Evolutionary conservation across 2,888 invertebrate genomes (phyloP).

Genomic region (Copidosoma aretas): DNA sequence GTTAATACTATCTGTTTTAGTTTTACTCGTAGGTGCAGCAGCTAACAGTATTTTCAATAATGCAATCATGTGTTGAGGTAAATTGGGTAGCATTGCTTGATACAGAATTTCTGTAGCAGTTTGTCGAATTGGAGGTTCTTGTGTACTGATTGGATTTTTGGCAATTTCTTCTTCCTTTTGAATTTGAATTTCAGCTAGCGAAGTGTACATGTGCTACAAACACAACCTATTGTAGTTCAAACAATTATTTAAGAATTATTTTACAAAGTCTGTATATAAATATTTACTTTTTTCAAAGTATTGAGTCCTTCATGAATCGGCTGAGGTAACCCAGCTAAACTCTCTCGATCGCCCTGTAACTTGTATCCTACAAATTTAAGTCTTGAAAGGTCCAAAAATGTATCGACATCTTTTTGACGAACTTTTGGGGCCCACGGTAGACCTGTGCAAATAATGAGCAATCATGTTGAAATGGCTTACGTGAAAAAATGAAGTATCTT

Average conservation of each 20-base stretch:
- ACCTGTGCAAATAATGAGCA: constrained; percentile 59
- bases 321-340: constrained; percentile 92
- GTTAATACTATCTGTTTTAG: constrained; percentile 96
- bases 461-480: not conserved
- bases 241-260: not conserved
- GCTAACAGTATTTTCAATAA: constrained; percentile 94
- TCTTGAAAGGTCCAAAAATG: constrained; percentile 88
- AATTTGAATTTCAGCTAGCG: constrained; percentile 90
- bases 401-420: constrained; percentile 89
- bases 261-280: constrained; percentile 10
- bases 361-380: constrained; percentile 96
- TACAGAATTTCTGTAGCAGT: constrained; percentile 90
- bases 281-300: constrained; percentile 76
- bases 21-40: constrained; percentile 98
- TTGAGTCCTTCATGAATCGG: constrained; percentile 97
- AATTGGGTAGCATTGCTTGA: constrained; percentile 91
- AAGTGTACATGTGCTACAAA: constrained; percentile 87
- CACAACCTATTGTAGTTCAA: not conserved
- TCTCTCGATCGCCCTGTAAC: constrained; percentile 83
- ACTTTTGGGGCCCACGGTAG: constrained; percentile 98
- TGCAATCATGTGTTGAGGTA: constrained; percentile 98
- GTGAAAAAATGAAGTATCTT: constrained; percentile 34
- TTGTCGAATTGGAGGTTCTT: constrained; percentile 78
- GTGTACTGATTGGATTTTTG: constrained; percentile 86
- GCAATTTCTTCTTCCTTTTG: constrained; percentile 90